These are phyloP conservation scores for Boleophthalmus pectinirostris DNA, from an alignment of 2,113 vertebrate genomes.

Conservation along the genomic window DNA sequence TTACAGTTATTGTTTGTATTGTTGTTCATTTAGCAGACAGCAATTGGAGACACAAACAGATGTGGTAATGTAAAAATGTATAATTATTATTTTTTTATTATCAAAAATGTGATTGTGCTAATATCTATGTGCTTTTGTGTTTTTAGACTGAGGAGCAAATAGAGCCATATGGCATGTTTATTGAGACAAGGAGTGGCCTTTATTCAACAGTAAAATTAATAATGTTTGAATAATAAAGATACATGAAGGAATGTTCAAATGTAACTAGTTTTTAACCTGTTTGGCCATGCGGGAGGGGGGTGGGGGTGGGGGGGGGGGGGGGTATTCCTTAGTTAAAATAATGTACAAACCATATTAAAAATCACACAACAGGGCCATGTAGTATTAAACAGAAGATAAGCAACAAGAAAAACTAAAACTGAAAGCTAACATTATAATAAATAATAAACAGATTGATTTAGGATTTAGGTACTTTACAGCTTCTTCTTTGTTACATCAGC, in stretches of 20 bases:
- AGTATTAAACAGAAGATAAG: no score
- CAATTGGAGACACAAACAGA: neutral
- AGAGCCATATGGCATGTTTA: slow-evolving; percentile 33
- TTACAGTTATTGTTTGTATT: neutral
- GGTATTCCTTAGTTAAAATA: neutral
- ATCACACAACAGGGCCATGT: neutral
- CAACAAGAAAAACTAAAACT: neutral
- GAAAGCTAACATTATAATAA: neutral
- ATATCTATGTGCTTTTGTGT: neutral
- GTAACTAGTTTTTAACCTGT: neutral
- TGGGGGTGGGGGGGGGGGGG: no score
- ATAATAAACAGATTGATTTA: neutral
- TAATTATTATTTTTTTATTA: neutral
- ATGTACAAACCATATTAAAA: neutral
- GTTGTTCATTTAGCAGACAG: neutral
- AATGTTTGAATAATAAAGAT: neutral
- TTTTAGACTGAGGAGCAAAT: slow-evolving; percentile 24
- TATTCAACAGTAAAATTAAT: neutral
- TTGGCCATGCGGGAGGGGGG: no score
- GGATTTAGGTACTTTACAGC: neutral
- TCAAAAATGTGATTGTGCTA: neutral
- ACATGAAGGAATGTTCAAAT: neutral
- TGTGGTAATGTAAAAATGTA: neutral
- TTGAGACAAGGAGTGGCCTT: neutral
- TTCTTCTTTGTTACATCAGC: neutral